Conservation (phyloP, 2,797 vertebrate species). For the Thamnophis elegans region DNA sequence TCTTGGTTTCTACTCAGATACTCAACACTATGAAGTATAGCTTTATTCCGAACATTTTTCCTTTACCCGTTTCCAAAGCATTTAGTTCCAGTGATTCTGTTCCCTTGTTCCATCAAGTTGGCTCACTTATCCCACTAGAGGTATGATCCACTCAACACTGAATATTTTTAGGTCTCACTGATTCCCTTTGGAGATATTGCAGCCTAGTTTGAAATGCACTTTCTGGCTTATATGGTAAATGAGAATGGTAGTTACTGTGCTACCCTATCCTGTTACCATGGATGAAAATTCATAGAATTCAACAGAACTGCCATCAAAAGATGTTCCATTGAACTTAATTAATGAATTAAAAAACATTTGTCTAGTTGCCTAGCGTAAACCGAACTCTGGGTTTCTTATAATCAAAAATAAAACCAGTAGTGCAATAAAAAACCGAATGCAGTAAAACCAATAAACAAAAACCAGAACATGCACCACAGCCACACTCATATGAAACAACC, state of each 20-base stretch:
- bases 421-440: background rate
- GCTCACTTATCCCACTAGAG: slow-evolving; percentile 10
- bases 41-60: slow-evolving; percentile 52
- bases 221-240: background rate
- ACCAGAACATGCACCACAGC: background rate
- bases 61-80: slow-evolving; percentile 54
- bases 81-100: slow-evolving; percentile 47
- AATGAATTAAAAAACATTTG: background rate
- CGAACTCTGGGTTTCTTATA: background rate
- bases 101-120: slow-evolving; percentile 39
- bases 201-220: background rate
- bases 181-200: background rate
- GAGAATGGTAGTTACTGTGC: background rate
- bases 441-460: background rate
- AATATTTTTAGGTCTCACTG: background rate
- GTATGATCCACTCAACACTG: background rate
- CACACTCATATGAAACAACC: background rate
- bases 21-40: slow-evolving; percentile 55
- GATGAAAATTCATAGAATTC: background rate
- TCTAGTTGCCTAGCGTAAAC: background rate
- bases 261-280: background rate
- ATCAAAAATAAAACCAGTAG: background rate
- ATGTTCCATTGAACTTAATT: background rate
- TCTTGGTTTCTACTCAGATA: slow-evolving; percentile 57
- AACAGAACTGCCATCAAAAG: background rate